Base-by-base conservation (phyloP, 1,140 invertebrate species). In the Babylonia areolata region DNA sequence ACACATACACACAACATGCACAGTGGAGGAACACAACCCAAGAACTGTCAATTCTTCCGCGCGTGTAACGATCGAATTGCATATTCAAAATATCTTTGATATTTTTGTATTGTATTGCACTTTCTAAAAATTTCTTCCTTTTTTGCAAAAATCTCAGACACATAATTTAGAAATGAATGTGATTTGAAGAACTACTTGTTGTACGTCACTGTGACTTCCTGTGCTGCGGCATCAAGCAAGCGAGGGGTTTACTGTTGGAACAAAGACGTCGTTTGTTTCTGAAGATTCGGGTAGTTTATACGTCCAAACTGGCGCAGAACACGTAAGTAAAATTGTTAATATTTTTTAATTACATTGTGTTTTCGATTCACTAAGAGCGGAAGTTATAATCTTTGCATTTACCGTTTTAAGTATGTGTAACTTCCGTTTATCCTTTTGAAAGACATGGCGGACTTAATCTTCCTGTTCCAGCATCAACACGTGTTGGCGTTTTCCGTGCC, bases 341-440 rank as follows among this genome's bases (percentile, higher is more conserved):
- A 33, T 11, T 3, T 58, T 54, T 80, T 28, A n/a, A 33, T 28
- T 73, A 20, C 23, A 46, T 84, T 84, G 33, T 75, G 75, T 75
- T 54, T 71, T 73, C 40, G 69, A 64, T 46, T 84, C 20, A 9
- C 35, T 23, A 35, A 37, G 42, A 87, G 73, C 87, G 87, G 87
- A 87, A 87, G 87, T 87, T 84, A 85, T 42, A 64, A 87, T 84
- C 31, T 84, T 84, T 81, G 35, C 85, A 39, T 83, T 86, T 86
- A 83, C 85, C 85, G 85, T 86, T 86, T 83, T 86, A 81, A 54
- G 46, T 51, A 82, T 71, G 54, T 78, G 81, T 81, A 73, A 86
- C 85, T 86, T 86, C 85, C 85, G 85, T 83, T 82, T 85, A n/a
- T 75, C 23, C 81, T 31, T 31, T 15, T 78, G 39, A 33, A 37